Percentiles rank a stretch among this genome's conserved stretches.
phyloP scores from a whole-genome alignment of 2,113 vertebrate species.

The Phylloscopus trochilus region DNA sequence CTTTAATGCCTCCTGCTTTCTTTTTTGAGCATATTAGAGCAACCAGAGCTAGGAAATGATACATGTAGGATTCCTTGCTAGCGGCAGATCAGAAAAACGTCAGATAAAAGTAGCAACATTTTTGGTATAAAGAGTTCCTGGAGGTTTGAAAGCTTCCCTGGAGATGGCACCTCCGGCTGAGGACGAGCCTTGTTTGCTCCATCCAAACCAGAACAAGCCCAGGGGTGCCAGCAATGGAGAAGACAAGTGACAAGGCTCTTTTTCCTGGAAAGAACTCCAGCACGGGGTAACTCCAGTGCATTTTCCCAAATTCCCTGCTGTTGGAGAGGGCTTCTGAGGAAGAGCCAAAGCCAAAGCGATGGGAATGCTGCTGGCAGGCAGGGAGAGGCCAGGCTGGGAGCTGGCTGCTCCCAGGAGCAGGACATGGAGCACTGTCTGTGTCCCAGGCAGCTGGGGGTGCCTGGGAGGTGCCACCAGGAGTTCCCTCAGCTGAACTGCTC shows the following conservation, averaged over 20 bases:
- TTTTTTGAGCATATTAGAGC: slow-evolving; percentile 17
- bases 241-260: neutral
- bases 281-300: neutral
- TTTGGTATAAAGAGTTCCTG: neutral
- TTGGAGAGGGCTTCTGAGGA: neutral
- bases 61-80: neutral
- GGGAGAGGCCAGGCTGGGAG: neutral
- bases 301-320: neutral
- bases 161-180: neutral
- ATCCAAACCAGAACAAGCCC: neutral
- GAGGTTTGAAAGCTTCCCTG: neutral
- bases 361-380: neutral
- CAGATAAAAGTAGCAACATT: neutral
- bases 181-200: neutral
- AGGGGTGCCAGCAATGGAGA: neutral
- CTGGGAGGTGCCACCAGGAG: neutral
- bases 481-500: neutral
- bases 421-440: too few species aligned
- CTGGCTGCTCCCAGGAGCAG: neutral
- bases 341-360: neutral
- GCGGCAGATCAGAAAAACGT: neutral
- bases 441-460: neutral
- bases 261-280: neutral
- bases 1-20: slow-evolving; percentile 14
- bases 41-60: neutral